Conservation (phyloP, 1,140 invertebrate species). For the Bilobella aurantiaca region DNA sequence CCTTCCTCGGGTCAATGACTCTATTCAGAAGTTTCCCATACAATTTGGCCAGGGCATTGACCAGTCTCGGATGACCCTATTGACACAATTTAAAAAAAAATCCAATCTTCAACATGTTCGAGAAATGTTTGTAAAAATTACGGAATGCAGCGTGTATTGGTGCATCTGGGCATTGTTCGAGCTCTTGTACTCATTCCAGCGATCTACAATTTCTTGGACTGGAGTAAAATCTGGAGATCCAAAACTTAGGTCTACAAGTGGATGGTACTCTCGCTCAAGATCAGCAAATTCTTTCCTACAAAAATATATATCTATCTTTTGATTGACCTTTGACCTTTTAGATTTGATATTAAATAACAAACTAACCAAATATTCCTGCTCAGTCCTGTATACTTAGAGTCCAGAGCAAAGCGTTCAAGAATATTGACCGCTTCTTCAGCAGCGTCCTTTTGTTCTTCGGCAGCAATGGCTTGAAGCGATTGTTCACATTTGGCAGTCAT, state of each 20-base stretch:
- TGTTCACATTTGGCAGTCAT: neutral
- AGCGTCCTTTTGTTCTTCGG: neutral
- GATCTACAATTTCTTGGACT: constrained; percentile 13
- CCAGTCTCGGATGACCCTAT: constrained; percentile 81
- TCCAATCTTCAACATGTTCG: too few relatives aligned
- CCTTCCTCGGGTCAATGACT: constrained; percentile 64
- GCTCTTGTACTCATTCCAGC: constrained; percentile 6
- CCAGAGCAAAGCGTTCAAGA: constrained; percentile 49
- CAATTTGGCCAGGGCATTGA: constrained; percentile 69
- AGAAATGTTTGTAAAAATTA: constrained; percentile 42
- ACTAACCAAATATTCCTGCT: constrained; percentile 47
- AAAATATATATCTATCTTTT: constrained; percentile 28
- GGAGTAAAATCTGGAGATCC: constrained; percentile 62
- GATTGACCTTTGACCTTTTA: neutral
- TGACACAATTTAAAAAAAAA: neutral
- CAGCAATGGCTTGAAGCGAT: neutral
- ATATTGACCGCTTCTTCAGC: neutral
- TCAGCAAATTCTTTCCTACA: constrained; percentile 88
- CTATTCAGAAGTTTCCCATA: constrained; percentile 68
- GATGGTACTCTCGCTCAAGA: constrained; percentile 73
- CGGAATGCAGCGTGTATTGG: constrained; percentile 52
- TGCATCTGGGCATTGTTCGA: constrained; percentile 10
- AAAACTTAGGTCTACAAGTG: constrained; percentile 90
- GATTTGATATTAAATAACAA: constrained; percentile 27
- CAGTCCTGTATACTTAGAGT: constrained; percentile 48